Conservation (phyloP, 2,888 invertebrate species). For the Augiades crinisus region DNA sequence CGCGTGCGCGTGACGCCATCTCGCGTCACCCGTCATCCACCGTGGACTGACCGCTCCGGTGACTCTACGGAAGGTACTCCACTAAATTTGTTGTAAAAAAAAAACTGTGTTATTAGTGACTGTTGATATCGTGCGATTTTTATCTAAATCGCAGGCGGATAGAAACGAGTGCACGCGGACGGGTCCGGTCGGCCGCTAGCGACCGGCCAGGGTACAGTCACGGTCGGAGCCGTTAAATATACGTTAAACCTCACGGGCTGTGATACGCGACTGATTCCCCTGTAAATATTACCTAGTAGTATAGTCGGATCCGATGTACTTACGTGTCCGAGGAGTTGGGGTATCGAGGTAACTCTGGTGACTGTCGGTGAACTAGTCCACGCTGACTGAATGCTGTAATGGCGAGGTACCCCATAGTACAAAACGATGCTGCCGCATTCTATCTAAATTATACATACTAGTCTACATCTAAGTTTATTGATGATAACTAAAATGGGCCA, state of each 20-base stretch:
- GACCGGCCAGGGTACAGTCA: conserved; percentile 35
- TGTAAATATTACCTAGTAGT: conserved; percentile 43
- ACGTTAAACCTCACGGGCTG: conserved; percentile 44
- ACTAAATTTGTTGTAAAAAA: conserved; percentile 5
- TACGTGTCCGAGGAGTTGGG: conserved; percentile 19
- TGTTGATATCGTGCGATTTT: too few species aligned
- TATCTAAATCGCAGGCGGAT: conserved; percentile 15
- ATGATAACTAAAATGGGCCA: conserved; percentile 6
- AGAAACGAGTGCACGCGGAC: not conserved
- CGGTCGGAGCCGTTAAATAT: conserved; percentile 36
- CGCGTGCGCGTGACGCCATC: not conserved
- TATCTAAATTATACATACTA: conserved; percentile 16
- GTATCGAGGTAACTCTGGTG: not conserved
- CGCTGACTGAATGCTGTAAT: not conserved
- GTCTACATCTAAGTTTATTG: conserved; percentile 17
- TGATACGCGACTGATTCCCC: conserved; percentile 52
- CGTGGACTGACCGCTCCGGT: too few species aligned
- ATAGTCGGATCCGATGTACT: conserved; percentile 29
- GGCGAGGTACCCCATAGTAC: conserved; percentile 5
- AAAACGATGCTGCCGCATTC: conserved; percentile 23
- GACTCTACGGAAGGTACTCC: conserved; percentile 7
- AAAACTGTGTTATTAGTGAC: too few species aligned
- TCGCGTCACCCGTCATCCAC: too few species aligned
- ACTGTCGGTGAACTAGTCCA: not conserved
- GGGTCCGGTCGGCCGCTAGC: not conserved